Conservation (phyloP, 2,888 invertebrate species). For the Thecophora atra region DNA sequence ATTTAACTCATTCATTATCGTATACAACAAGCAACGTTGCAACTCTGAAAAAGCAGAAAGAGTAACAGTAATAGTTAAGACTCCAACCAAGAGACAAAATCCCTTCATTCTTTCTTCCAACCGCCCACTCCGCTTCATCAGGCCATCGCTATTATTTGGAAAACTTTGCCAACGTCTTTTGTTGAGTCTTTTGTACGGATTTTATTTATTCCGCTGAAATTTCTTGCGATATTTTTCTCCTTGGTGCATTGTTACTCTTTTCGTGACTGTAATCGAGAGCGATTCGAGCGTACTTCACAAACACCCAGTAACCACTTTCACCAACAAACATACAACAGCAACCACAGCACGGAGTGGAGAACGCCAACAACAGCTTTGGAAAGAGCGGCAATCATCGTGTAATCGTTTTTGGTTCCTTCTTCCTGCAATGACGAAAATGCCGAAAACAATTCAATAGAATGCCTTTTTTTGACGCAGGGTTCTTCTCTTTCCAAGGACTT, state of each 20-base stretch:
- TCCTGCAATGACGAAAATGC: neutral
- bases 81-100: neutral
- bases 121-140: neutral
- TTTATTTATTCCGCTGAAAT: constrained; percentile 22
- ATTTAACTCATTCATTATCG: neutral
- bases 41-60: neutral
- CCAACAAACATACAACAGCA: constrained; percentile 1
- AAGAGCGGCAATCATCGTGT: neutral
- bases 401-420: neutral
- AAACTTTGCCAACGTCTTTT: constrained; percentile 27
- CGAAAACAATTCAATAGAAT: neutral
- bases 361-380: constrained; percentile 1
- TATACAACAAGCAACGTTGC: neutral
- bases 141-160: neutral
- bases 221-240: constrained; percentile 24
- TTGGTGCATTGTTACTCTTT: constrained; percentile 14
- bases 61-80: constrained; percentile 8
- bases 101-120: neutral
- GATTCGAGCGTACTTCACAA: constrained; percentile 29
- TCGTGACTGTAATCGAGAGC: constrained; percentile 17
- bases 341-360: constrained; percentile 11
- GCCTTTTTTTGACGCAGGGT: neutral
- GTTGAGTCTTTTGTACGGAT: constrained; percentile 21
- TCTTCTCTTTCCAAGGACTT: neutral
- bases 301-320: constrained; percentile 27